These are phyloP conservation scores for Circaetus cinerascens DNA, from an alignment of 2,113 vertebrate genomes.

Conservation along the genomic window DNA sequence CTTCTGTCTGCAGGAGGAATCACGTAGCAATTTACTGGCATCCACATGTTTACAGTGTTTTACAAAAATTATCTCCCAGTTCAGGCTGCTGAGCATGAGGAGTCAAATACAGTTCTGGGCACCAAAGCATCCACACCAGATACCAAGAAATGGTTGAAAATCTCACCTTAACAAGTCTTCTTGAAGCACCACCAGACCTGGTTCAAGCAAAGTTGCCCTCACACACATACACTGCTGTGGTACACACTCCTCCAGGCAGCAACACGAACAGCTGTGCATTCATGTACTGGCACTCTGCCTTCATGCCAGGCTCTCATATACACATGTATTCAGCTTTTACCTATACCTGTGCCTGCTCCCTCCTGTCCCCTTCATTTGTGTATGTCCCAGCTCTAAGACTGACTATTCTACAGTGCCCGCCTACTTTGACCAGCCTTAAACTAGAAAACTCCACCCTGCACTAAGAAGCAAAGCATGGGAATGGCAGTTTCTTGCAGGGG, in stretches of 20 bases:
- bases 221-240: neutral
- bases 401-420: neutral
- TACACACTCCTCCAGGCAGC: neutral
- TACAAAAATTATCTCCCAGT: neutral
- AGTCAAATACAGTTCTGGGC: neutral
- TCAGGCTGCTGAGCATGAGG: neutral
- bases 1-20: neutral
- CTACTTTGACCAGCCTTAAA: neutral
- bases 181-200: neutral
- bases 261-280: rapidly evolving
- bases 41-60: neutral
- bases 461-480: neutral
- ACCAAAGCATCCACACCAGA: neutral
- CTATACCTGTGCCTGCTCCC: neutral
- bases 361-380: neutral
- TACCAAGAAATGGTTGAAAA: neutral
- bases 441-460: constrained; percentile 10
- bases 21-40: neutral
- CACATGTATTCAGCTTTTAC: neutral
- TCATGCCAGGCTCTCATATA: neutral
- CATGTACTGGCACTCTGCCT: rapidly evolving
- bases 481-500: neutral
- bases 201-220: neutral
- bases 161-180: constrained; percentile 5
- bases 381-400: neutral